phyloP scores from a whole-genome alignment of 2,888 invertebrate species.

The Adineta ricciae region DNA sequence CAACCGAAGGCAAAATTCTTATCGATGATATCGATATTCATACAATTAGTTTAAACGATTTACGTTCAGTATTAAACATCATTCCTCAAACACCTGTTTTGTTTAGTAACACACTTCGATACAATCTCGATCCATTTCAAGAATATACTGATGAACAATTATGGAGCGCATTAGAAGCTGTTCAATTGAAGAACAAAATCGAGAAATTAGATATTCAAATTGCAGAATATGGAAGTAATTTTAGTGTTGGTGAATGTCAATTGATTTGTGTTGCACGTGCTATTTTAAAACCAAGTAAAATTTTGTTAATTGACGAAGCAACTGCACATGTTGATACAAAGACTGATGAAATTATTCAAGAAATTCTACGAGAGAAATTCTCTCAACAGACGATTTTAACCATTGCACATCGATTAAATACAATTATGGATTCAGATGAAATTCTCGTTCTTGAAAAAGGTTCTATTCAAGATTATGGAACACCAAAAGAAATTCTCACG shows the following conservation, averaged over 20 bases:
- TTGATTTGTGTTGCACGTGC: conserved; percentile 47
- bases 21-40: conserved; percentile 63
- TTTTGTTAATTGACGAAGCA: conserved; percentile 40
- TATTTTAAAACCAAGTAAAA: conserved; percentile 42
- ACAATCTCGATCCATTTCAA: conserved; percentile 46
- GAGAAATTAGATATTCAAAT: conserved; percentile 41
- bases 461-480: neutral
- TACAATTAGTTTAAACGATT: conserved; percentile 62
- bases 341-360: conserved; percentile 34
- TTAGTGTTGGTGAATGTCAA: conserved; percentile 47
- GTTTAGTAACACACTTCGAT: conserved; percentile 44
- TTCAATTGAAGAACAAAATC: conserved; percentile 38
- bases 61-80: conserved; percentile 72
- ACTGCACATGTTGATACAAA: conserved; percentile 48
- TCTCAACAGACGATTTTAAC: conserved; percentile 34
- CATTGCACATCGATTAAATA: conserved; percentile 35
- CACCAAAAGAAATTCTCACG: neutral
- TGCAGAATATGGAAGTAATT: conserved; percentile 45
- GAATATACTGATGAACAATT: conserved; percentile 41
- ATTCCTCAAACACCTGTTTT: conserved; percentile 60
- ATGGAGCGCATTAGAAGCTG: conserved; percentile 46
- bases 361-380: conserved; percentile 33
- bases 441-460: conserved; percentile 61
- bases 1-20: conserved; percentile 63
- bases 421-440: conserved; percentile 81